A percentile compares a stretch with the other conserved stretches of the same genome.
phyloP scores from a whole-genome alignment of 2,888 invertebrate genomes.

The Drosophila pseudotalamancana region DNA sequence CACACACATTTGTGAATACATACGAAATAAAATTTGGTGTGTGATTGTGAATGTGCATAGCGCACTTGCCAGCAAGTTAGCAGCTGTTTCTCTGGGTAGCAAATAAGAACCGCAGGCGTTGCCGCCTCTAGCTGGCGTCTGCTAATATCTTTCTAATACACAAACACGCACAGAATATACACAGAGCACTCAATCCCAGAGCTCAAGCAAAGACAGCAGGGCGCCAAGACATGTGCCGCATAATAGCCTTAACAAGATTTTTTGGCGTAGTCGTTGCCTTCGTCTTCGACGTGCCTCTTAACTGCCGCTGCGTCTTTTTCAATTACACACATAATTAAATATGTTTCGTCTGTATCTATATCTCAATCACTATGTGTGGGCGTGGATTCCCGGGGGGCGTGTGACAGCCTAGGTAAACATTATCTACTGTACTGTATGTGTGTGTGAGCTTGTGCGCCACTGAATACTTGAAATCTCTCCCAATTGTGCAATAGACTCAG shows the following conservation, averaged over 20 bases:
- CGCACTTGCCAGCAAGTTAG: constrained; percentile 36
- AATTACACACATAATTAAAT: constrained; percentile 79
- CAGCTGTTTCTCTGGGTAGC: constrained; percentile 37
- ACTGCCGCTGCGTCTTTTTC: constrained; percentile 75
- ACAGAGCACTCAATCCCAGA: constrained; percentile 24
- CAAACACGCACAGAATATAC: constrained; percentile 49
- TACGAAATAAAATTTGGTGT: constrained; percentile 8
- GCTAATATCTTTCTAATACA: constrained; percentile 74
- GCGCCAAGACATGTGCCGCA: constrained; percentile 60
- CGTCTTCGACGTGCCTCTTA: constrained; percentile 52
- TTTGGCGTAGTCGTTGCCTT: constrained; percentile 29
- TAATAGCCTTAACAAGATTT: constrained; percentile 69
- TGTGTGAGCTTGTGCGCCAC: constrained; percentile 10
- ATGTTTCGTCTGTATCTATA: constrained; percentile 45
- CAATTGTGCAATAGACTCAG: constrained; percentile 63
- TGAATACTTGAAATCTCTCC: constrained; percentile 68
- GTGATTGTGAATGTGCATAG: constrained; percentile 30
- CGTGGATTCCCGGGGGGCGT: constrained; percentile 54
- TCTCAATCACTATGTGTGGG: constrained; percentile 19
- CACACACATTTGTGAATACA: too few species aligned
- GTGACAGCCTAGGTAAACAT: constrained; percentile 30
- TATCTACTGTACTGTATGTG: constrained; percentile 18
- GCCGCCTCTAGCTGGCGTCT: constrained; percentile 39
- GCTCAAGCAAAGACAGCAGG: constrained; percentile 21
- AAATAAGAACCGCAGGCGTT: constrained; percentile 49